These are phyloP conservation scores for Pararge aegeria DNA, from an alignment of 1,140 invertebrate species.

Conservation along the genomic window DNA sequence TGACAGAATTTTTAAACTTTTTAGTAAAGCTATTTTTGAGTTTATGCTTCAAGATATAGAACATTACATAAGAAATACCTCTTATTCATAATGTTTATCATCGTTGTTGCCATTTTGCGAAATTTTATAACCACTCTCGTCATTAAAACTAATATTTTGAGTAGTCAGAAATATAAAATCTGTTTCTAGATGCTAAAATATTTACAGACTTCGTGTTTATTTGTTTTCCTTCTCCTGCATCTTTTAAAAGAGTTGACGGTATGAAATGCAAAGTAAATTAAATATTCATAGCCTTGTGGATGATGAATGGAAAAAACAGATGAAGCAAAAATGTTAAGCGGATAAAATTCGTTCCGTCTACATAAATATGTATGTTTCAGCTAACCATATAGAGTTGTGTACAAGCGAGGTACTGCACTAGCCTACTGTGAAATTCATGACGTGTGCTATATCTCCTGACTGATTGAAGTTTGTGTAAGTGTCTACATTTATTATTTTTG, in stretches of 20 bases:
- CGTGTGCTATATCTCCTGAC: slow-evolving; percentile 47
- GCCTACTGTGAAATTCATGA: slow-evolving; percentile 63
- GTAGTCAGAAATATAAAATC: too few species aligned
- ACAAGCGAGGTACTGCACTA: slow-evolving; percentile 43
- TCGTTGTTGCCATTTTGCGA: too few species aligned
- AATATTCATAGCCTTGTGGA: slow-evolving; percentile 15
- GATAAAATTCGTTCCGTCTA: slow-evolving; percentile 15
- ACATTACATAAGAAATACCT: too few species aligned
- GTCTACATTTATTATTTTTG: slow-evolving; percentile 36
- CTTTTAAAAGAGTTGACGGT: slow-evolving; percentile 10
- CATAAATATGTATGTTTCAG: slow-evolving; percentile 19
- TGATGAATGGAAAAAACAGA: slow-evolving; percentile 15
- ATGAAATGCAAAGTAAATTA: slow-evolving; percentile 20
- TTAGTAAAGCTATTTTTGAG: too few species aligned
- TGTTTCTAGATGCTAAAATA: too few species aligned
- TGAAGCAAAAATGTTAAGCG: slow-evolving; percentile 22
- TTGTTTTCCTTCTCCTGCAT: slow-evolving; percentile 8
- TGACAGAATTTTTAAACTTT: too few species aligned
- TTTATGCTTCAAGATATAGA: too few species aligned
- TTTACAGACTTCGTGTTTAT: not conserved
- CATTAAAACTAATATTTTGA: too few species aligned
- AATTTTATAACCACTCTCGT: too few species aligned
- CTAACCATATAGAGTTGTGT: slow-evolving; percentile 16
- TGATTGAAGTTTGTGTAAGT: slow-evolving; percentile 54
- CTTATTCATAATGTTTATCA: too few species aligned